Evolutionary conservation across 2,888 invertebrate genomes (phyloP).

Genomic region (Rhagium mordax): DNA sequence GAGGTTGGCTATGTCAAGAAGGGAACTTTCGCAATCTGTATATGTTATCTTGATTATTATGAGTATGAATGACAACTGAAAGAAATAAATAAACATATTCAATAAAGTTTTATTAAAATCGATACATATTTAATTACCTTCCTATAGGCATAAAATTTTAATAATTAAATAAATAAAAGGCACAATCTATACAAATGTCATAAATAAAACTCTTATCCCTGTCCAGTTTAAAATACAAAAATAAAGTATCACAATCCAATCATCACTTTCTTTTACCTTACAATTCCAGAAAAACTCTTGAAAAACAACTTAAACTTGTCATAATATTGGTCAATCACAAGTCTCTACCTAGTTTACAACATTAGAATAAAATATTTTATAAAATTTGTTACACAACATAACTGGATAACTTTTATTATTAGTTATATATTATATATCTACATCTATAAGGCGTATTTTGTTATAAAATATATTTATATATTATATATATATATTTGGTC

Average conservation of each 20-base stretch:
- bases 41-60: too few species aligned
- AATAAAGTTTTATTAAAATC: conserved; percentile 64
- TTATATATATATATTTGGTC: conserved; percentile 64
- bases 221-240: conserved; percentile 65
- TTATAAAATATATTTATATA: conserved; percentile 58
- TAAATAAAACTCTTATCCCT: conserved; percentile 63
- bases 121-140: conserved; percentile 62
- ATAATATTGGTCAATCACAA: conserved; percentile 56
- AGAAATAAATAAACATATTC: conserved; percentile 26
- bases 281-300: conserved; percentile 49
- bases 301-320: conserved; percentile 48
- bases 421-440: conserved; percentile 55
- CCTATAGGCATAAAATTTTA: conserved; percentile 63
- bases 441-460: conserved; percentile 66
- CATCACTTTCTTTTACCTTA: conserved; percentile 52
- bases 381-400: conserved; percentile 56
- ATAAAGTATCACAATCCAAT: conserved; percentile 70
- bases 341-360: conserved; percentile 50
- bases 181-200: conserved; percentile 67
- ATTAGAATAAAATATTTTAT: conserved; percentile 56
- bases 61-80: not conserved
- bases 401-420: conserved; percentile 50
- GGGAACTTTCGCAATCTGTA: too few species aligned
- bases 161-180: conserved; percentile 68
- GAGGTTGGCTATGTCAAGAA: too few species aligned